phyloP scores from a whole-genome alignment of 1,140 invertebrate genomes.

The Pogonognathellus flavescens region DNA sequence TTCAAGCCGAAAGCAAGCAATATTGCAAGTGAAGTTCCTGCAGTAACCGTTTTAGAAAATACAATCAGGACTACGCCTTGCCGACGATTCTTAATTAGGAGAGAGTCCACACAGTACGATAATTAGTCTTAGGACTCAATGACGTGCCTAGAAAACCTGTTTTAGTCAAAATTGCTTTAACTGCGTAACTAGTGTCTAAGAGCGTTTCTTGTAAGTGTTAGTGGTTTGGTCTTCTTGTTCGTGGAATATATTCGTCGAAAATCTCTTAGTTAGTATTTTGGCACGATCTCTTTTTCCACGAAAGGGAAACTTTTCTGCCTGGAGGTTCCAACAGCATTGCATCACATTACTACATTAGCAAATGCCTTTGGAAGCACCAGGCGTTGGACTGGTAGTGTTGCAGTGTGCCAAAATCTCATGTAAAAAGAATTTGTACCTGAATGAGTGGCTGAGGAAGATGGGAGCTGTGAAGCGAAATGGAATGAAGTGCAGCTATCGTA shows the following conservation, averaged over 20 bases:
- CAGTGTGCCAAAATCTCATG: constrained; percentile 35
- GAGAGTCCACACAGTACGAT: constrained; percentile 24
- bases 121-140: constrained; percentile 30
- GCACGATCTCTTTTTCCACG: not conserved
- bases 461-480: not conserved
- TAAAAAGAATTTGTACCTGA: constrained; percentile 33
- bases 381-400: not conserved
- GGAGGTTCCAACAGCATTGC: not conserved
- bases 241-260: not conserved
- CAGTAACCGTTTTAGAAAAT: constrained; percentile 24
- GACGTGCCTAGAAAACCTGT: constrained; percentile 40
- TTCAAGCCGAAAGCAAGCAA: not conserved
- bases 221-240: not conserved
- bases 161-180: constrained; percentile 19
- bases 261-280: constrained; percentile 15
- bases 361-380: not conserved
- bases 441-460: not conserved
- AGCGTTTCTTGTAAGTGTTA: not conserved
- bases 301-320: constrained; percentile 21
- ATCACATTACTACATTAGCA: not conserved
- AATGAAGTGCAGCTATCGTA: constrained; percentile 20
- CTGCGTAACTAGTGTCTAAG: constrained; percentile 25
- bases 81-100: constrained; percentile 18
- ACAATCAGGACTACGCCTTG: constrained; percentile 32
- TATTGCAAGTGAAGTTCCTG: not conserved